phyloP scores from a whole-genome alignment of 92 coral and sea anemone genomes.

The Heliopora coerulea region DNA sequence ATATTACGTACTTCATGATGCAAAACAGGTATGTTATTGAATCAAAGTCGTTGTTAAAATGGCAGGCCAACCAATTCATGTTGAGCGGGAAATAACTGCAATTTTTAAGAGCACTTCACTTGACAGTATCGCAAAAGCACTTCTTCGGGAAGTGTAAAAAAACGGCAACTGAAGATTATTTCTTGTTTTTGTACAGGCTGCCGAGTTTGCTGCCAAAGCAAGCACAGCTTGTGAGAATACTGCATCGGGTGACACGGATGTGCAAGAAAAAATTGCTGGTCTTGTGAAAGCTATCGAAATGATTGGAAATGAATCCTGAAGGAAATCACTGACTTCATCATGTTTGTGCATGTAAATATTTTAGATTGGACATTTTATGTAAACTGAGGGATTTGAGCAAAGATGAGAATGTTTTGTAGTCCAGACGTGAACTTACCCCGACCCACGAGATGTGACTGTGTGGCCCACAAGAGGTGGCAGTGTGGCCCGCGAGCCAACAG shows the following conservation, averaged over 20 bases:
- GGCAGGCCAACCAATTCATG: background rate
- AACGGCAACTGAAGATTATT: no score
- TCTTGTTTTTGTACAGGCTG: slow-evolving; percentile 55
- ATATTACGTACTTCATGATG: slow-evolving; percentile 77
- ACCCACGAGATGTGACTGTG: no score
- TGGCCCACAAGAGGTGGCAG: no score
- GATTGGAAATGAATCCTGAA: background rate
- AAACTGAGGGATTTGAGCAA: no score
- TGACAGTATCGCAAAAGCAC: background rate
- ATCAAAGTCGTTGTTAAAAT: background rate
- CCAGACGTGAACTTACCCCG: no score
- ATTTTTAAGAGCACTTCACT: background rate
- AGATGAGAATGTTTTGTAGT: no score
- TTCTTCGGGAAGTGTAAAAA: no score
- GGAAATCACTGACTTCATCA: background rate
- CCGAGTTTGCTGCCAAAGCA: slow-evolving; percentile 76
- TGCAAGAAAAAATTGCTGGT: slow-evolving; percentile 3
- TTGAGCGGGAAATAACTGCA: background rate
- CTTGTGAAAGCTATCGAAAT: slow-evolving; percentile 9
- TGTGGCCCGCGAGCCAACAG: no score
- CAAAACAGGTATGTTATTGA: slow-evolving; percentile 61
- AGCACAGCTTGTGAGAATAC: slow-evolving; percentile 80
- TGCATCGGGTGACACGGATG: slow-evolving; percentile 77
- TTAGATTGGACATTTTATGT: background rate
- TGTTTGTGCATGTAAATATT: background rate